Evolutionary conservation across 2,113 vertebrate genomes (phyloP).

Genomic region (Brachirus orientalis): DNA sequence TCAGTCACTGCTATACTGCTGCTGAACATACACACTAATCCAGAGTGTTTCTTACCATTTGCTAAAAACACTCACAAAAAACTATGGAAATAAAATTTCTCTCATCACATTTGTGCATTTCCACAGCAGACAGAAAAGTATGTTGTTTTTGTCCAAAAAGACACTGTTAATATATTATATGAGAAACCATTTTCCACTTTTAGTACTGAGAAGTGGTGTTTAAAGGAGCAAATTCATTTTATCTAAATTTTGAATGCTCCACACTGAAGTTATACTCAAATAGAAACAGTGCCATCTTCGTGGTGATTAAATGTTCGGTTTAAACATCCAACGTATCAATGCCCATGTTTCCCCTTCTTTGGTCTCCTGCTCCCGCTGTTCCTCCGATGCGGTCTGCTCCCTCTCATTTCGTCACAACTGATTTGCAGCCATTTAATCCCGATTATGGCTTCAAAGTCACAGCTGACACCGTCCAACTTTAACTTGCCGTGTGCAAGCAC

Average conservation of each 20-base stretch:
- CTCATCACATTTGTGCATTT: no score
- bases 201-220: no score
- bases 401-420: constrained; percentile 25
- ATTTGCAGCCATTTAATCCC: constrained; percentile 57
- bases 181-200: no score
- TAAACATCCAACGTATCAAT: not conserved
- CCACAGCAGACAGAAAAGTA: no score
- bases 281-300: not conserved
- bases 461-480: constrained; percentile 29
- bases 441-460: constrained; percentile 58
- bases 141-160: no score
- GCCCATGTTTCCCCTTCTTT: not conserved
- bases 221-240: no score
- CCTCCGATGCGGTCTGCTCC: not conserved
- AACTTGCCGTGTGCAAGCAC: constrained; percentile 12
- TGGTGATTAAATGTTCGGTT: no score
- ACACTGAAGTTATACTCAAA: no score
- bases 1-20: not conserved
- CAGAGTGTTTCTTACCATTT: not conserved
- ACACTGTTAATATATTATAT: no score
- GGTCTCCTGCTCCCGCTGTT: not conserved
- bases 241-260: no score
- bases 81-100: not conserved
- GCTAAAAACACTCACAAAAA: not conserved
- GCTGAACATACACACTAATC: not conserved